phyloP scores from a whole-genome alignment of 2,113 vertebrate genomes.

The Gobius niger region DNA sequence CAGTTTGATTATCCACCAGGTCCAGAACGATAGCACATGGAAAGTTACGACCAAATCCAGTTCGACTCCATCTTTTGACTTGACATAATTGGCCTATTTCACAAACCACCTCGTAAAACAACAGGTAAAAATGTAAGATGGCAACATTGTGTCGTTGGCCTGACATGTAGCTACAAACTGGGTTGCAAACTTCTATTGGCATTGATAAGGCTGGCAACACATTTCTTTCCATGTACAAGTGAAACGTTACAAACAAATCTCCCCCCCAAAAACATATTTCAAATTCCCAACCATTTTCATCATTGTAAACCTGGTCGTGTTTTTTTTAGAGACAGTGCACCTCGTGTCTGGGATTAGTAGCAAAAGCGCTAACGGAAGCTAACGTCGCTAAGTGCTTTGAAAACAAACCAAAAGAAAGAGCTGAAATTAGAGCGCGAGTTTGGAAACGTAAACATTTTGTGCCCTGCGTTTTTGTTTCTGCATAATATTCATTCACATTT shows the following conservation, averaged over 20 bases:
- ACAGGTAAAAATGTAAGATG: too few relatives aligned
- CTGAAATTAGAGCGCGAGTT: conserved; percentile 6
- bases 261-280: conserved; percentile 40
- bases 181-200: conserved; percentile 58
- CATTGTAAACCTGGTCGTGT: conserved; percentile 97
- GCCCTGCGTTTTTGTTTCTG: conserved; percentile 65
- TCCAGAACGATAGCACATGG: too few relatives aligned
- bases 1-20: too few relatives aligned
- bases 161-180: not conserved
- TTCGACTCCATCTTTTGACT: too few relatives aligned
- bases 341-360: conserved; percentile 89
- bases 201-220: conserved; percentile 81
- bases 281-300: conserved; percentile 84
- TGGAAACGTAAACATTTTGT: conserved; percentile 46
- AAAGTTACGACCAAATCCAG: too few relatives aligned
- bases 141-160: too few relatives aligned
- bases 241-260: conserved; percentile 66
- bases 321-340: conserved; percentile 90
- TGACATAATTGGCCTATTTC: too few relatives aligned
- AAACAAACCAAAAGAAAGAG: conserved; percentile 84
- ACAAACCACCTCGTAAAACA: too few relatives aligned
- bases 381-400: conserved; percentile 85
- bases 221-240: conserved; percentile 74
- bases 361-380: conserved; percentile 49
- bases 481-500: conserved; percentile 66